A percentile compares a stretch with the other conserved stretches of the same genome.
Conservation (phyloP, 2,113 vertebrate genomes). For the Microtus montanus region DNA sequence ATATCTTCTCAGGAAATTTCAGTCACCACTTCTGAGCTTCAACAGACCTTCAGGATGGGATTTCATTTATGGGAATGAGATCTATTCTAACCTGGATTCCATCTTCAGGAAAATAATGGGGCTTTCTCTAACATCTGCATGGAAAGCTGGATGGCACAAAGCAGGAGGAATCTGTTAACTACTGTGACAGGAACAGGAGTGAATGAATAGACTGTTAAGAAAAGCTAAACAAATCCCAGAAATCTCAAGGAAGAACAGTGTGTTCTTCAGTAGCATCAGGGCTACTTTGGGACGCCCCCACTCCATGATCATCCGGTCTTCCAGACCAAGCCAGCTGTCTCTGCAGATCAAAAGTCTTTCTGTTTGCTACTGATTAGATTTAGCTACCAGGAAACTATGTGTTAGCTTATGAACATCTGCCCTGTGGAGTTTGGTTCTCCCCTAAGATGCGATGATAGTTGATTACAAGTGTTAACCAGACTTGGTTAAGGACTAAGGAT, state of each 20-base stretch:
- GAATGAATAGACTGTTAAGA: neutral
- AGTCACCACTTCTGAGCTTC: accelerated
- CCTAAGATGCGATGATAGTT: neutral
- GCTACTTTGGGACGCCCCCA: neutral
- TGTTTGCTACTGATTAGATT: neutral
- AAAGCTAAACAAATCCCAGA: neutral
- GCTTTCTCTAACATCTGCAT: neutral
- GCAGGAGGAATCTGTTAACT: neutral
- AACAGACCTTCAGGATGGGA: accelerated
- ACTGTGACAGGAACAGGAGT: neutral
- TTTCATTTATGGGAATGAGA: neutral
- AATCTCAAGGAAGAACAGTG: neutral
- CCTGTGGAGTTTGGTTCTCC: neutral
- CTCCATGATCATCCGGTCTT: neutral
- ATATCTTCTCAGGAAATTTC: neutral
- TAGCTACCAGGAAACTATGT: neutral
- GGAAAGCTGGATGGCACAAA: neutral
- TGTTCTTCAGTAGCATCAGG: neutral
- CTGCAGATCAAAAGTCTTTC: neutral
- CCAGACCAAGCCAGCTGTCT: neutral
- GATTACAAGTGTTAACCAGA: neutral
- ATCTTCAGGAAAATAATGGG: neutral
- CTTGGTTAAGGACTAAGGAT: neutral
- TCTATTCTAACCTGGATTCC: neutral
- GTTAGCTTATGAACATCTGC: neutral